Evolutionary conservation across 2,888 invertebrate genomes (phyloP).

Genomic region (Parochlus steinenii): DNA sequence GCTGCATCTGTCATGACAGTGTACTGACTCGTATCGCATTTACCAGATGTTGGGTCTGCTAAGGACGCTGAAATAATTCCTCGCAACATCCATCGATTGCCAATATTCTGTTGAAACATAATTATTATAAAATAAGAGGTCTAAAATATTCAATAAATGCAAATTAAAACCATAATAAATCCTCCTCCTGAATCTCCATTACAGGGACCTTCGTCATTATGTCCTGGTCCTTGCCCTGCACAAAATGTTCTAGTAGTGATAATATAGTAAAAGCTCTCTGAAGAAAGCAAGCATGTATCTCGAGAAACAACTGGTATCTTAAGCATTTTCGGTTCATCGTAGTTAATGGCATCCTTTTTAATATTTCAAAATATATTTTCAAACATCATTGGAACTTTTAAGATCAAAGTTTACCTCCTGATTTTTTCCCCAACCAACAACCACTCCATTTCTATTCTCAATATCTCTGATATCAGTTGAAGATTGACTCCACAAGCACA

Average conservation of each 20-base stretch:
- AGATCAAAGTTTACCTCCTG: too few relatives aligned
- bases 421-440: conserved; percentile 7
- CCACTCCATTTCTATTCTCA: background rate
- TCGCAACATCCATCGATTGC: conserved; percentile 9
- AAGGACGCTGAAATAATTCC: conserved; percentile 9
- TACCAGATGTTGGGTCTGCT: conserved; percentile 2
- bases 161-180: too few relatives aligned
- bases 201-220: conserved; percentile 11
- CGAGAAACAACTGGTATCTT: too few relatives aligned
- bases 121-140: background rate
- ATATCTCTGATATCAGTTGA: too few relatives aligned
- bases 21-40: conserved; percentile 9
- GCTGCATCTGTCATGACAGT: conserved; percentile 11
- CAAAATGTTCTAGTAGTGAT: conserved; percentile 33
- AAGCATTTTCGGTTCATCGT: too few relatives aligned
- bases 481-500: conserved; percentile 1
- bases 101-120: conserved; percentile 7
- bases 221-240: conserved; percentile 10
- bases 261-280: too few relatives aligned
- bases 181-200: too few relatives aligned
- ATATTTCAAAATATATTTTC: too few relatives aligned
- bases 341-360: too few relatives aligned
- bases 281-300: too few relatives aligned
- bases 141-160: too few relatives aligned
- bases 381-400: too few relatives aligned